Evolutionary conservation across 2,113 vertebrate genomes (phyloP).

Genomic region (Cynoglossus semilaevis): DNA sequence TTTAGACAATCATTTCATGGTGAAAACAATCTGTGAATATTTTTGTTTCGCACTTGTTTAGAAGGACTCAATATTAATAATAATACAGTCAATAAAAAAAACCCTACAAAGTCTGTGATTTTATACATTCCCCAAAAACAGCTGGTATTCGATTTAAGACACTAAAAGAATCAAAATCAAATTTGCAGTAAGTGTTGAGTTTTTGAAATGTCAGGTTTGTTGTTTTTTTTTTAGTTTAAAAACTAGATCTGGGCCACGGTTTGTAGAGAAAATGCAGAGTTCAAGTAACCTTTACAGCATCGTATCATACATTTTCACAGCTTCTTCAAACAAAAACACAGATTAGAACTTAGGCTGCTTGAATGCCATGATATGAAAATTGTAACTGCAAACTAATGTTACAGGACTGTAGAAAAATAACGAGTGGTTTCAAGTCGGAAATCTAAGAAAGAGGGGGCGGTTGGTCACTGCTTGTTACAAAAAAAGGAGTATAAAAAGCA

Average conservation of each 20-base stretch:
- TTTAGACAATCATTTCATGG: too few species aligned
- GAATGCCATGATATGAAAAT: background rate
- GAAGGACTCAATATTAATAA: too few species aligned
- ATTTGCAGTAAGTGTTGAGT: too few species aligned
- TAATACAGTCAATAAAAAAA: too few species aligned
- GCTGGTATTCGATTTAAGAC: too few species aligned
- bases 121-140: too few species aligned
- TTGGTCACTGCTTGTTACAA: constrained; percentile 36
- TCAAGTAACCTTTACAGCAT: constrained; percentile 61
- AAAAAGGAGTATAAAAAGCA: background rate
- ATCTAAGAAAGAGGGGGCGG: constrained; percentile 45
- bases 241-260: too few species aligned
- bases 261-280: constrained; percentile 4
- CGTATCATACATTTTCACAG: constrained; percentile 68
- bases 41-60: too few species aligned
- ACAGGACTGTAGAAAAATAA: background rate
- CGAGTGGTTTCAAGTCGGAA: constrained; percentile 5
- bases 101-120: too few species aligned
- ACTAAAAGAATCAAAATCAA: background rate
- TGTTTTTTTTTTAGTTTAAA: too few species aligned
- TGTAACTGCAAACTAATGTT: constrained; percentile 1
- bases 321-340: constrained; percentile 49
- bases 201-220: too few species aligned
- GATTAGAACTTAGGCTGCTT: constrained; percentile 6
- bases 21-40: too few species aligned